Conservation (phyloP, 2,797 vertebrate species). For the Molossus molossus region DNA sequence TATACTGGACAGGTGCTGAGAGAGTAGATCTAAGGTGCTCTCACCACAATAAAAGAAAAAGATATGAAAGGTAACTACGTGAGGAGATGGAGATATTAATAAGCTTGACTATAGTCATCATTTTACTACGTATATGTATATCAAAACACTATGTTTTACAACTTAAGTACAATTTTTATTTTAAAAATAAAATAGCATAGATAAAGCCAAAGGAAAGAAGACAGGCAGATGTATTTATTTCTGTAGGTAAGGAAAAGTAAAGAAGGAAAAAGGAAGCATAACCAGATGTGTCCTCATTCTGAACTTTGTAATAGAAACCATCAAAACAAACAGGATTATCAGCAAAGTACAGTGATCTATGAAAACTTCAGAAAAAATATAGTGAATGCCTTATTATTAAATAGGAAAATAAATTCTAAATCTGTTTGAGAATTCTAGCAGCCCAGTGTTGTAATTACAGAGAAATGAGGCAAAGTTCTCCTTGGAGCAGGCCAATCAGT, state of each 20-base stretch:
- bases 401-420: constrained; percentile 29
- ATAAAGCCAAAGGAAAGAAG: background rate
- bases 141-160: background rate
- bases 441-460: background rate
- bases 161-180: constrained; percentile 6
- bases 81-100: background rate
- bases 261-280: constrained; percentile 11
- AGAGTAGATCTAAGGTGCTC: background rate
- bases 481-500: background rate
- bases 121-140: background rate
- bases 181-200: background rate
- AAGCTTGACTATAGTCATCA: background rate
- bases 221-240: background rate
- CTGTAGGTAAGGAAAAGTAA: background rate
- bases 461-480: background rate
- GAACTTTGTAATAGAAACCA: constrained; percentile 42
- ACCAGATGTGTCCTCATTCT: background rate
- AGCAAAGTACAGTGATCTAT: background rate
- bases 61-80: background rate
- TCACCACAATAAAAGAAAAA: background rate
- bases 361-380: background rate
- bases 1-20: background rate
- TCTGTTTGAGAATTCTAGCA: constrained; percentile 17
- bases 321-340: background rate
- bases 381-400: background rate